A percentile compares a stretch with the other conserved stretches of the same genome.
phyloP scores from a whole-genome alignment of 2,113 vertebrate species.

The Herpetotheres cachinnans region DNA sequence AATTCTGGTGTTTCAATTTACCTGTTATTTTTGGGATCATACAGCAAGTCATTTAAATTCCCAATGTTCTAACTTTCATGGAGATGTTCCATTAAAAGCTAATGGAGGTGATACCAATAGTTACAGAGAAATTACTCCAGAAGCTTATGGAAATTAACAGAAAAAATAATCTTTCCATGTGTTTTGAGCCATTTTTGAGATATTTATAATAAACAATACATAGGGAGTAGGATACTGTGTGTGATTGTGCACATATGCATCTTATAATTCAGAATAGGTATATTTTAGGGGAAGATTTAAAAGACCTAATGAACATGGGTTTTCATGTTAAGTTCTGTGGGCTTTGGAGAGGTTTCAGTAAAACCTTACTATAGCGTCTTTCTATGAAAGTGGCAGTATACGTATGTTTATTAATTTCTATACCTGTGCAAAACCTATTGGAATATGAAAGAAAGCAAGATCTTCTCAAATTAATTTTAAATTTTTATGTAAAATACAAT shows the following conservation, averaged over 20 bases:
- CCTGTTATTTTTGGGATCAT: background rate
- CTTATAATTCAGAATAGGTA: background rate
- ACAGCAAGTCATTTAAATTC: background rate
- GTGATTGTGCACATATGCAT: too few species aligned
- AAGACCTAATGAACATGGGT: background rate
- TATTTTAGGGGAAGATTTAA: background rate
- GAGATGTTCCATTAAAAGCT: background rate
- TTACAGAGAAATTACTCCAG: background rate
- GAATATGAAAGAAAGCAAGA: background rate
- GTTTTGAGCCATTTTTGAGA: background rate
- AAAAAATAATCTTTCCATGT: background rate
- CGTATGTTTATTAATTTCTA: background rate
- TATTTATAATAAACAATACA: background rate
- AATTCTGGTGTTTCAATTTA: background rate
- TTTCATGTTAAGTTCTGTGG: background rate
- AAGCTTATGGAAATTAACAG: background rate
- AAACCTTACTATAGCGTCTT: background rate
- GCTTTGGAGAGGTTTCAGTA: background rate
- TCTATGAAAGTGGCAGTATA: background rate
- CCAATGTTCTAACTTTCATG: background rate
- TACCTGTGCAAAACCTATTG: background rate
- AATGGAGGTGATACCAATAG: background rate
- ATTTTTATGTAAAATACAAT: background rate
- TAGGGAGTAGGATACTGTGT: accelerated
- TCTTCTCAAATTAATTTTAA: background rate